Conservation (phyloP, 2,797 vertebrate species). For the Peromyscus nudipes region DNA sequence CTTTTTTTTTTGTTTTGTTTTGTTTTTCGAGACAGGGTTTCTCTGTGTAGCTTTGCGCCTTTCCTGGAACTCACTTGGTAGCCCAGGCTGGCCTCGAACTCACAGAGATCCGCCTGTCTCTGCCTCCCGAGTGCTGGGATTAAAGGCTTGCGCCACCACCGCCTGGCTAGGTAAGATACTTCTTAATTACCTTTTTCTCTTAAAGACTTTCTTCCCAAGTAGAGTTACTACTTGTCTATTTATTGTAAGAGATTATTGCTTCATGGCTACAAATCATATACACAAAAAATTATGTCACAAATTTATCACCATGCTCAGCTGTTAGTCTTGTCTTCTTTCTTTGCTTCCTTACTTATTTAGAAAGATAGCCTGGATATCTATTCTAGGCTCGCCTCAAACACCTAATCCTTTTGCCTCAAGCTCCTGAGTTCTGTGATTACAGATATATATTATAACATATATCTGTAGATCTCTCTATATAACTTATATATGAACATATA, state of each 20-base stretch:
- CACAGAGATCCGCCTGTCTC: too few species aligned
- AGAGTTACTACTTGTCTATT: not conserved
- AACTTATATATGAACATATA: too few species aligned
- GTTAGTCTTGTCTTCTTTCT: not conserved
- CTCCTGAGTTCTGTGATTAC: not conserved
- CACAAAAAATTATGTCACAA: not conserved
- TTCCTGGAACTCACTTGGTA: too few species aligned
- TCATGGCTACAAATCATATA: not conserved
- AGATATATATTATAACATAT: not conserved
- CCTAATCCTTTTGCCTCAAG: not conserved
- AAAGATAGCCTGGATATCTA: not conserved
- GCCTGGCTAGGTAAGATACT: not conserved
- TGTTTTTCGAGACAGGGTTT: too few species aligned
- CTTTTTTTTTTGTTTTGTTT: too few species aligned
- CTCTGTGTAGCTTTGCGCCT: too few species aligned
- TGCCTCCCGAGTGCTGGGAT: too few species aligned
- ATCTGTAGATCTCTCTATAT: not conserved
- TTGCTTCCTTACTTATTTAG: not conserved
- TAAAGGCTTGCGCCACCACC: too few species aligned
- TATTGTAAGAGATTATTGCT: not conserved
- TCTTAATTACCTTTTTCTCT: not conserved
- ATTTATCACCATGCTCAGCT: not conserved
- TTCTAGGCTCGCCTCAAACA: not conserved
- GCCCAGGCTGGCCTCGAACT: too few species aligned
- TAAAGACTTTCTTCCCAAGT: not conserved